phyloP scores from a whole-genome alignment of 2,888 invertebrate species.

The Eurytoma californica region DNA sequence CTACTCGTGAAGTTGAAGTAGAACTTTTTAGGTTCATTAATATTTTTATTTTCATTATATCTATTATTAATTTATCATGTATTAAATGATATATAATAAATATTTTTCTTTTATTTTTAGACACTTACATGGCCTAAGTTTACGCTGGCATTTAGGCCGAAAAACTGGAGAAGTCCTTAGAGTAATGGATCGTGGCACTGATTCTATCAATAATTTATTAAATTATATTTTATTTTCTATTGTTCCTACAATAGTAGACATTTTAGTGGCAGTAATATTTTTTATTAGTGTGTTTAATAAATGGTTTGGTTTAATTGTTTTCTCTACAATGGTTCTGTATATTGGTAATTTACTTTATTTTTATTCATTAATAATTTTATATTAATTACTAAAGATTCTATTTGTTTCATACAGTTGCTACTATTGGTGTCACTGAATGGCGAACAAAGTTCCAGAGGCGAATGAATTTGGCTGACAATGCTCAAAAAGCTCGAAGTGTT shows the following conservation, averaged over 20 bases:
- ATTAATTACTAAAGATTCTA: neutral
- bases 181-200: conserved; percentile 98
- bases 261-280: conserved; percentile 91
- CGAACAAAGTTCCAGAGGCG: conserved; percentile 94
- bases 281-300: conserved; percentile 92
- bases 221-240: conserved; percentile 96
- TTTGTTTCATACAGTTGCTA: conserved; percentile 79
- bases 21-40: conserved; percentile 65
- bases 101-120: conserved; percentile 77
- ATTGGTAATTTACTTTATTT: conserved; percentile 81
- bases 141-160: conserved; percentile 95
- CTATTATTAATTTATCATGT: neutral
- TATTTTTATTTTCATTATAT: conserved; percentile 12
- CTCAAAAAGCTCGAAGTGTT: conserved; percentile 91
- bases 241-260: conserved; percentile 93
- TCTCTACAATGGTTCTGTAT: conserved; percentile 93
- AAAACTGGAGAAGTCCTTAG: conserved; percentile 98
- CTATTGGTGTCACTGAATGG: conserved; percentile 97
- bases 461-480: conserved; percentile 97
- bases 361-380: conserved; percentile 6
- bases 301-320: conserved; percentile 97
- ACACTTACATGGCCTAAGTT: conserved; percentile 92
- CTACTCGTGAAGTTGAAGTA: conserved; percentile 92
- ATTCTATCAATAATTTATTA: conserved; percentile 94
- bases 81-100: neutral